These are phyloP conservation scores for Tachuris rubrigastra DNA, from an alignment of 2,113 vertebrate species.

Conservation along the genomic window DNA sequence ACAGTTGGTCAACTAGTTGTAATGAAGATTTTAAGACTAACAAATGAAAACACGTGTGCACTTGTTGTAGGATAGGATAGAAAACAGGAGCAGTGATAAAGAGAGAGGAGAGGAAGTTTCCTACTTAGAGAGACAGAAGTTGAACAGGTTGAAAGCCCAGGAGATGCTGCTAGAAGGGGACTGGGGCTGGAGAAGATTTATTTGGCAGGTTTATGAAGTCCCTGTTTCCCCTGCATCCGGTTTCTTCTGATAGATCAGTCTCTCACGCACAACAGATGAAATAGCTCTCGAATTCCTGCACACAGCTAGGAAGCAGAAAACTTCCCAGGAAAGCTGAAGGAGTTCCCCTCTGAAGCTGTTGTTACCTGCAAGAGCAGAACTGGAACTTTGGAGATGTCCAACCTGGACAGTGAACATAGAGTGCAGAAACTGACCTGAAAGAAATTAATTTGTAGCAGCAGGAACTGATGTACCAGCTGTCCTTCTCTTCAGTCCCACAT, in stretches of 20 bases:
- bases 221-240: neutral
- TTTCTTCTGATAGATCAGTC: neutral
- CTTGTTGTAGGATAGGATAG: neutral
- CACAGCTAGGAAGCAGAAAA: neutral
- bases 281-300: neutral
- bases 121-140: neutral
- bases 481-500: neutral
- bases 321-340: neutral
- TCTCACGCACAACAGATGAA: neutral
- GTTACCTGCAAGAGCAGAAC: neutral
- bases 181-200: neutral
- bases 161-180: neutral
- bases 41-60: neutral
- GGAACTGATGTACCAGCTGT: neutral
- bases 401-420: neutral
- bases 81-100: neutral
- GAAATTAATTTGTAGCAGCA: neutral
- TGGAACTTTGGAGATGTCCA: rapidly evolving
- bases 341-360: neutral
- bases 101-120: neutral
- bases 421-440: neutral
- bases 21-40: neutral
- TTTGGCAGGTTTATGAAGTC: neutral
- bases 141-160: neutral
- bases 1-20: neutral